Conservation (phyloP, 1,140 invertebrate species). For the Bactericera cockerelli region DNA sequence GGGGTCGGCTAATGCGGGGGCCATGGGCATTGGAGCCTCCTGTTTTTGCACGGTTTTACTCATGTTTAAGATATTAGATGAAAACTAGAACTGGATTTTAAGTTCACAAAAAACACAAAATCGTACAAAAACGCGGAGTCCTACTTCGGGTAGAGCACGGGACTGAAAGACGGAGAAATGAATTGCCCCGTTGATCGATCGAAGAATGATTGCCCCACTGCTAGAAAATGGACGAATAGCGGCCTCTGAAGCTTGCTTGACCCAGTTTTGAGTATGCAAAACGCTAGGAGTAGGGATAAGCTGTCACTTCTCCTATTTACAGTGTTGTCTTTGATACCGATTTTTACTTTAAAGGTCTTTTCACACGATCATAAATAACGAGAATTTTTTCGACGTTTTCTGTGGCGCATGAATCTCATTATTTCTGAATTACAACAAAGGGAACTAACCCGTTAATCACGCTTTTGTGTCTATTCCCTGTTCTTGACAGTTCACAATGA, state of each 20-base stretch:
- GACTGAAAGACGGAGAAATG: slow-evolving; percentile 9
- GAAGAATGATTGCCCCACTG: not conserved
- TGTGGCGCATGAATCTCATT: too few species aligned
- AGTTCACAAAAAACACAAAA: not conserved
- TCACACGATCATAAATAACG: too few species aligned
- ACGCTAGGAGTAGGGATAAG: too few species aligned
- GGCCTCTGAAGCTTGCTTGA: not conserved
- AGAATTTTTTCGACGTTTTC: too few species aligned
- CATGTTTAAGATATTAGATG: not conserved
- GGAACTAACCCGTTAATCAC: too few species aligned
- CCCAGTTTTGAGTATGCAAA: not conserved
- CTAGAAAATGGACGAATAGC: not conserved
- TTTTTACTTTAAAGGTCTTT: too few species aligned
- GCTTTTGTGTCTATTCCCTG: too few species aligned
- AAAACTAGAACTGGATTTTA: not conserved
- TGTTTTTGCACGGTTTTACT: slow-evolving; percentile 1
- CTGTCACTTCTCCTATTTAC: too few species aligned
- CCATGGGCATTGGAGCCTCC: slow-evolving; percentile 14
- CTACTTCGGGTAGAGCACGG: not conserved
- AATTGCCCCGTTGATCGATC: not conserved
- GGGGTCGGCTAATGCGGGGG: slow-evolving; percentile 35
- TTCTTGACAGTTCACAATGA: too few species aligned
- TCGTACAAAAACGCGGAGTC: not conserved
- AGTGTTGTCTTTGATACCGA: too few species aligned
- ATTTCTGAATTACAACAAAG: too few species aligned